Conservation (phyloP, 2,113 vertebrate genomes). For the Carassius gibelio region DNA sequence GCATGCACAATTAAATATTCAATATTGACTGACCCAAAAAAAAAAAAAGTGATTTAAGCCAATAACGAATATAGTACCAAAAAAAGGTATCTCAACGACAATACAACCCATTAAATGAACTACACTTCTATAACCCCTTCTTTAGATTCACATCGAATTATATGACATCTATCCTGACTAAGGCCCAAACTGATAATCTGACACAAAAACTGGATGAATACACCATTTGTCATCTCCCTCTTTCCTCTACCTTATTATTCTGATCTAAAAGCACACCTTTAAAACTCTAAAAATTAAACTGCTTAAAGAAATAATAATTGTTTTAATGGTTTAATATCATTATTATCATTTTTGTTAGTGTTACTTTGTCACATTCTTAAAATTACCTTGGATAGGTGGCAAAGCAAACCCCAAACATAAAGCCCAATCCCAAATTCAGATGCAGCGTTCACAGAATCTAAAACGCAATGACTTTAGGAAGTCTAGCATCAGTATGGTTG, state of each 20-base stretch:
- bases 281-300: background rate
- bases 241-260: background rate
- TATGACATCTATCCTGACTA: background rate
- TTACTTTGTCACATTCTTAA: slow-evolving; percentile 32
- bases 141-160: background rate
- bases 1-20: too few species aligned
- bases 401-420: slow-evolving; percentile 49
- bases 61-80: too few species aligned
- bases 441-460: slow-evolving; percentile 3
- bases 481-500: background rate
- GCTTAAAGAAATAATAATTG: background rate
- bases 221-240: background rate
- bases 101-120: background rate
- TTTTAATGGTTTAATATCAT: too few species aligned
- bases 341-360: background rate
- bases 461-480: slow-evolving; percentile 32
- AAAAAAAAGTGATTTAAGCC: too few species aligned
- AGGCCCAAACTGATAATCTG: background rate
- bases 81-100: background rate
- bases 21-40: too few species aligned
- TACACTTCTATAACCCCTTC: background rate
- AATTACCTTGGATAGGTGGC: slow-evolving; percentile 47
- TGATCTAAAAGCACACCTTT: background rate
- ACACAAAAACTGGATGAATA: background rate
- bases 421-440: slow-evolving; percentile 39